phyloP scores from a whole-genome alignment of 2,797 vertebrate species.

The Neomorphus geoffroyi region DNA sequence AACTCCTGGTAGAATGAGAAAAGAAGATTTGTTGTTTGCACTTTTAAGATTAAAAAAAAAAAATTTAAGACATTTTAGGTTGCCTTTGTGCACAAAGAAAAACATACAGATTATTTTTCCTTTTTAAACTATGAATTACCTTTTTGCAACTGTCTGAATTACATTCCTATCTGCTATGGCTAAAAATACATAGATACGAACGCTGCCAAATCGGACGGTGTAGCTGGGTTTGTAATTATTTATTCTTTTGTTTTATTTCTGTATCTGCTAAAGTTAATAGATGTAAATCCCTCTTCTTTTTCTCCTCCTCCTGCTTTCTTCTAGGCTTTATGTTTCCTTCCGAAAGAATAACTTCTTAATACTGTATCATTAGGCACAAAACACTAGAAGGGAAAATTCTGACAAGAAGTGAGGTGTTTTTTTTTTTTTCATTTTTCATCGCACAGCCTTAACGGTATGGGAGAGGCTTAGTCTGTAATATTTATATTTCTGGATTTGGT shows the following conservation, averaged over 20 bases:
- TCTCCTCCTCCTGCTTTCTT: not conserved
- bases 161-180: not conserved
- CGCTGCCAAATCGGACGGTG: not conserved
- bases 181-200: not conserved
- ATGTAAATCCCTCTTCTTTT: not conserved
- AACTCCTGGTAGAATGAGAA: not conserved
- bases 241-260: not conserved
- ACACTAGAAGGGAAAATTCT: not conserved
- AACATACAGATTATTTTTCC: not conserved
- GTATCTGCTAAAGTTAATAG: not conserved
- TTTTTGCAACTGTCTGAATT: not conserved
- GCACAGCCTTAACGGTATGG: not conserved
- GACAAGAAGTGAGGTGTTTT: accelerated
- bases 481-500: not conserved
- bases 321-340: not conserved
- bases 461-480: not conserved
- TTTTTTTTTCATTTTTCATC: not conserved
- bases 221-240: not conserved
- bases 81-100: not conserved
- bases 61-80: not conserved
- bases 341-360: not conserved
- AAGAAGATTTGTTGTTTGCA: not conserved
- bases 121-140: not conserved
- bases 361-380: not conserved
- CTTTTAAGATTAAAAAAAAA: not conserved